Base-by-base conservation (phyloP, 2,888 invertebrate genomes). In the Odontomyia ornata region DNA sequence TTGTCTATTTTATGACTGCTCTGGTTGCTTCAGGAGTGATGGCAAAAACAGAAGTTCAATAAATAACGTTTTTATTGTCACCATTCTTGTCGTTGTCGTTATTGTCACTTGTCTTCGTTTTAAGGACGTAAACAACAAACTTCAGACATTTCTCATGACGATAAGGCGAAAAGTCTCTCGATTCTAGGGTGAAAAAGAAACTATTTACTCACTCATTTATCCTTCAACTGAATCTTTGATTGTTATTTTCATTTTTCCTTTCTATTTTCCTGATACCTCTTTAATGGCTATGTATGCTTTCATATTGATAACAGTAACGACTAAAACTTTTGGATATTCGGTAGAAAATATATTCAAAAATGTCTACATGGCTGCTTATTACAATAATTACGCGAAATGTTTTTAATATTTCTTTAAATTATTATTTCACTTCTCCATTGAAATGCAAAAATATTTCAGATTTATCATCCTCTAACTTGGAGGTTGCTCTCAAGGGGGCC, bases 181-280 rank as follows among this genome's bases (percentile, higher is more conserved):
- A 69, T 71, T 76, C 73, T 76, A 73, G 76, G 67, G 73, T 65
- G 60, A 73, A 76, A 76, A n/a, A n/a, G n/a, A 76, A 76, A 76
- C 76, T 76, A 64, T 76, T 76, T 76, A 78, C 76, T 65, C 65
- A 56, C 76, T 65, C 60, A 56, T 23, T 43, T 72, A 28, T 52
- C 52, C 18, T 27, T 52, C 27, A 52, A 28, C 11, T 30, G 52
- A 52, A 25, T 28, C 56, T 27, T 7, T 60, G 73, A 73, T 73
- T 73, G 73, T 36, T 21, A 18, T 27, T 72, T 28, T 72, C 30
- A 27, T 15, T 13, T 69, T 18, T 56, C 15, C 9, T 43, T 21
- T 43, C 21, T 1, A 9, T 2, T 52, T 18, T 36, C 36, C 9
- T 36, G 36, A 36, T 36, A 5, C n/a, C 36, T 36, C 9, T 36